Base-by-base conservation (phyloP, 53 echinoderm and acorn worm genomes). In the Luidia sarsii region DNA sequence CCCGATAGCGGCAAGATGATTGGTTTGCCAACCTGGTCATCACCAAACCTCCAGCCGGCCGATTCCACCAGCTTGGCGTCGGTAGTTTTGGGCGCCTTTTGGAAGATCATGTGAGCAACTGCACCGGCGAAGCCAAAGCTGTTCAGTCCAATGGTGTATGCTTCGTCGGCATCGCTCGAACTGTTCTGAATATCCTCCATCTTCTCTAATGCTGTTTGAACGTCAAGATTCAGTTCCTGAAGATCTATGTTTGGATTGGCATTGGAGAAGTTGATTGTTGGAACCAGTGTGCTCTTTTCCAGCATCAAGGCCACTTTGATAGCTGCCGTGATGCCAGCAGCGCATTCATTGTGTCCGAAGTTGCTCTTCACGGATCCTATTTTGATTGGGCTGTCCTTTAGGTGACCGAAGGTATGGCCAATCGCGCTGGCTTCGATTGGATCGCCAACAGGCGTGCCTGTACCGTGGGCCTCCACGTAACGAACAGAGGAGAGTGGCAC, bases 281-380 rank as follows among this genome's bases (percentile, higher is more conserved):
- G 97, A 20, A 90, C 88, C 23, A 96, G 71, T 30, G 39, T 70
- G 27, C 84, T 83, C 55, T 94, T 90, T 31, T 96, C 81, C 67
- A 94, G 70, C 97, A 96, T 96, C 20, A 96, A 79, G 15, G 97
- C 90, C 11, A 93, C 93, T 65, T 96, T 96, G 20, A 94, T 96
- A 33, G 97, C 92, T 3, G 97, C 85, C 27, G 87, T 90, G 13
- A 90, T 83, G 2, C 97, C 97, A 8, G 97, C 93, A 21, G 97
- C 91, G 11, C 94, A 89, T 52, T 96, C 97, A 19, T 68, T 91
- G 80, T 96, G 97, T 18, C 93, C 93, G 48, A 96, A 96, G 91
- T 96, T 96, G 35, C 97, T 91, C 81, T 96, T 96, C 18, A 96
- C 89, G 15, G 97, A 96, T 25, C 97, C 97, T 31, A 96, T 89